Conservation (phyloP, 2,113 vertebrate genomes). For the Hippotragus niger region DNA sequence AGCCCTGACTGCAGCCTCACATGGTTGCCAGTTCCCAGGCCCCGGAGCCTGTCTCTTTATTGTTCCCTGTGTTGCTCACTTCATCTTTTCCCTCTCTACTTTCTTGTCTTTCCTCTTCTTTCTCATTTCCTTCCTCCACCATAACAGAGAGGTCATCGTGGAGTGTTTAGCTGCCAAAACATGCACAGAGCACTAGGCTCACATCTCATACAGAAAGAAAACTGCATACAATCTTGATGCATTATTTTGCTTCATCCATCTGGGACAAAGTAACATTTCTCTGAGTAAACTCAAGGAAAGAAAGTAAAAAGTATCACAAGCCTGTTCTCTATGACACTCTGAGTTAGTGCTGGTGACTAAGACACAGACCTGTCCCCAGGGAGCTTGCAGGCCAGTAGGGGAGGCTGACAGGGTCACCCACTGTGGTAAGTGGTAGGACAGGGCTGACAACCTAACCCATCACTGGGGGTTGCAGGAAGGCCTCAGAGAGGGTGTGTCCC, state of each 20-base stretch:
- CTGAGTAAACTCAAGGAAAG: background rate
- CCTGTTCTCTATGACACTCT: background rate
- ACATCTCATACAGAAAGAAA: background rate
- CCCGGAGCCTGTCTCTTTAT: background rate
- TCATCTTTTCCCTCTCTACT: background rate
- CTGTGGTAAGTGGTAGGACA: background rate
- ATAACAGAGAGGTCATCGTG: background rate
- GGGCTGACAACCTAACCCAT: background rate
- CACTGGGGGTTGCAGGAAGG: background rate
- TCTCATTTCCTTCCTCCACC: background rate
- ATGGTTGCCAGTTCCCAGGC: fast-evolving
- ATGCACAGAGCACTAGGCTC: background rate
- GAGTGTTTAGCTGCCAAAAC: background rate
- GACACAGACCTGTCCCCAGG: background rate
- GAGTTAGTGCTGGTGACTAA: background rate
- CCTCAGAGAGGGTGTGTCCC: background rate
- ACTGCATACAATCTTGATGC: background rate
- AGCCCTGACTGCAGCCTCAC: background rate
- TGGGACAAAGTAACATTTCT: background rate
- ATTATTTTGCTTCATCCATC: background rate
- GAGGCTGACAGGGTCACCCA: background rate
- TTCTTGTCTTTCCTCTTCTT: background rate
- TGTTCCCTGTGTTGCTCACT: background rate
- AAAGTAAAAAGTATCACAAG: background rate
- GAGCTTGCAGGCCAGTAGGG: background rate